Evolutionary conservation across 2,888 invertebrate species (phyloP).

Genomic region (Caenorhabditis parvicauda): DNA sequence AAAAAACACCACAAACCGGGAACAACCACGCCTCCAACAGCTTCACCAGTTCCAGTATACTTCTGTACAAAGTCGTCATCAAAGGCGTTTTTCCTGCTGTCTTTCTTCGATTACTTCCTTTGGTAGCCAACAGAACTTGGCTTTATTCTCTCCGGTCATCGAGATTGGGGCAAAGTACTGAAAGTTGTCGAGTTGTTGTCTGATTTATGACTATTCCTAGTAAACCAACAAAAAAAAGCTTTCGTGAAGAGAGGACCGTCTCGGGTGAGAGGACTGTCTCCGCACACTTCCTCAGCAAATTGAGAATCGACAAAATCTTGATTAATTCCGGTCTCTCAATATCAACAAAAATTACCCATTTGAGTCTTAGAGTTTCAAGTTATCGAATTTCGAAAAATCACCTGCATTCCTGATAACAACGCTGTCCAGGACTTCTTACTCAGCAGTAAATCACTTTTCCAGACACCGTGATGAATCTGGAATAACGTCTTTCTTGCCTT

Average conservation of each 20-base stretch:
- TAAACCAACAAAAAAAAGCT: too few relatives aligned
- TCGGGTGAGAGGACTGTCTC: too few relatives aligned
- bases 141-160: constrained; percentile 39
- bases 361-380: too few relatives aligned
- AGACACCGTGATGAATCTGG: constrained; percentile 81
- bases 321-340: too few relatives aligned
- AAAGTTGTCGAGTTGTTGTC: too few relatives aligned
- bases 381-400: too few relatives aligned
- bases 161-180: constrained; percentile 90
- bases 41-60: constrained; percentile 80
- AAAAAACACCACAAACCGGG: too few relatives aligned
- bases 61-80: constrained; percentile 67
- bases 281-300: too few relatives aligned
- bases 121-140: constrained; percentile 82
- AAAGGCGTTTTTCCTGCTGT: constrained; percentile 22
- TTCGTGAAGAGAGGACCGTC: too few relatives aligned
- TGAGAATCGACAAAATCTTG: too few relatives aligned
- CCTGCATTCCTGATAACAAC: constrained; percentile 90
- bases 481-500: constrained; percentile 1
- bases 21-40: constrained; percentile 93
- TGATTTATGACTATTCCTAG: too few relatives aligned
- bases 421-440: constrained; percentile 94
- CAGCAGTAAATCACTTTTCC: constrained; percentile 79
- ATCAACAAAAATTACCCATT: too few relatives aligned
- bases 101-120: constrained; percentile 83